Percentiles rank a stretch among this genome's conserved stretches.
Evolutionary conservation across 2,113 vertebrate species (phyloP).

Genomic region (Bufo gargarizans): DNA sequence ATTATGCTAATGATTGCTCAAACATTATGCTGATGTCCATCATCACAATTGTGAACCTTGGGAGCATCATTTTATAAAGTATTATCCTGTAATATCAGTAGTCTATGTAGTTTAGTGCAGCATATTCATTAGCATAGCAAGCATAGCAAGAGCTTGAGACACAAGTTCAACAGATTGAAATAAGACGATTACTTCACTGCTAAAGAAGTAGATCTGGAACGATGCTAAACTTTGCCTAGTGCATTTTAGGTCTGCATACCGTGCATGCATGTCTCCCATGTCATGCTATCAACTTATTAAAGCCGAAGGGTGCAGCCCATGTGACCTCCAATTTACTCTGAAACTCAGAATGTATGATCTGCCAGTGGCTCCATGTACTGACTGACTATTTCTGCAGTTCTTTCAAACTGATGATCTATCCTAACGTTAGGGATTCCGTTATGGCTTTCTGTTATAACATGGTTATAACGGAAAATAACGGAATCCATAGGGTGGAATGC

Average conservation of each 20-base stretch:
- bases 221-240: not conserved
- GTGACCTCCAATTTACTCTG: too few relatives aligned
- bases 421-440: too few relatives aligned
- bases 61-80: not conserved
- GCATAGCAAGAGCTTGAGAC: not conserved
- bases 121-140: not conserved
- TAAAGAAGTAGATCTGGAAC: not conserved
- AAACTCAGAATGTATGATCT: too few relatives aligned
- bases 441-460: too few relatives aligned
- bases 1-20: not conserved
- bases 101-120: not conserved
- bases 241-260: too few relatives aligned
- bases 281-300: not conserved
- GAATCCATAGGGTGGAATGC: too few relatives aligned
- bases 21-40: not conserved
- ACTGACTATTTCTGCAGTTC: too few relatives aligned
- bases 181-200: conserved; percentile 8
- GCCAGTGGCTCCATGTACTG: too few relatives aligned
- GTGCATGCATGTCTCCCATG: not conserved
- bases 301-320: not conserved
- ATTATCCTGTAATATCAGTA: not conserved
- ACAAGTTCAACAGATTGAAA: not conserved
- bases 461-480: too few relatives aligned
- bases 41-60: not conserved
- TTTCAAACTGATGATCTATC: too few relatives aligned